A percentile compares a stretch with the other conserved stretches of the same genome.
phyloP scores from a whole-genome alignment of 2,113 vertebrate genomes.

The Reinhardtius hippoglossoides region DNA sequence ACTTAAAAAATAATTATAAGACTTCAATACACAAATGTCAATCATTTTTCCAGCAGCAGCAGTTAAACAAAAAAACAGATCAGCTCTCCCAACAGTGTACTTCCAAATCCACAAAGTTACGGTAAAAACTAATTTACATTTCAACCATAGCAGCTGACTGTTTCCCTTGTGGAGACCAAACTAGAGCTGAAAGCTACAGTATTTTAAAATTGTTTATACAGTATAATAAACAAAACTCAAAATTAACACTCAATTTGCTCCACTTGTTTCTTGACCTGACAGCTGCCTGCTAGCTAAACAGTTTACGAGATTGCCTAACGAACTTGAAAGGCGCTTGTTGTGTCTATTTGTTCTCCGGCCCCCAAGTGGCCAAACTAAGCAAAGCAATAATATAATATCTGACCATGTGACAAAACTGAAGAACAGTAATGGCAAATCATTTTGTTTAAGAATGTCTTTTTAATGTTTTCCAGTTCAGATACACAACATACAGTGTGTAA shows the following conservation, averaged over 20 bases:
- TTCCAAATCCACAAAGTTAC: neutral
- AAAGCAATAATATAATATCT: neutral
- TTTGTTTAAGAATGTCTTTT: conserved; percentile 83
- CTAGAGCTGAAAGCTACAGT: neutral
- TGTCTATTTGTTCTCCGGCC: neutral
- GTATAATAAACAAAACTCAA: neutral
- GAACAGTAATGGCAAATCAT: conserved; percentile 37
- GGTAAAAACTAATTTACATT: neutral
- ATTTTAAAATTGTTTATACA: too few relatives aligned
- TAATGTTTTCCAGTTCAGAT: conserved; percentile 86
- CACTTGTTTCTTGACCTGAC: too few relatives aligned
- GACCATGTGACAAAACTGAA: conserved; percentile 20
- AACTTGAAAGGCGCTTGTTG: neutral
- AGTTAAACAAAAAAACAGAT: neutral
- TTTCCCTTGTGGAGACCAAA: neutral
- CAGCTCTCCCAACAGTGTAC: neutral
- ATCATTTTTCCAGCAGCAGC: neutral
- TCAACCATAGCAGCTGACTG: neutral
- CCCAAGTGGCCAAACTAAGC: neutral
- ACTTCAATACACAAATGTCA: neutral
- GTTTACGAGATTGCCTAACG: neutral
- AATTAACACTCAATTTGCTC: neutral
- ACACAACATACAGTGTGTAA: conserved; percentile 89
- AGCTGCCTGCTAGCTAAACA: neutral
- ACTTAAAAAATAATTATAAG: too few relatives aligned